Base-by-base conservation (phyloP, 2,888 invertebrate species). In the Chesias legatella region DNA sequence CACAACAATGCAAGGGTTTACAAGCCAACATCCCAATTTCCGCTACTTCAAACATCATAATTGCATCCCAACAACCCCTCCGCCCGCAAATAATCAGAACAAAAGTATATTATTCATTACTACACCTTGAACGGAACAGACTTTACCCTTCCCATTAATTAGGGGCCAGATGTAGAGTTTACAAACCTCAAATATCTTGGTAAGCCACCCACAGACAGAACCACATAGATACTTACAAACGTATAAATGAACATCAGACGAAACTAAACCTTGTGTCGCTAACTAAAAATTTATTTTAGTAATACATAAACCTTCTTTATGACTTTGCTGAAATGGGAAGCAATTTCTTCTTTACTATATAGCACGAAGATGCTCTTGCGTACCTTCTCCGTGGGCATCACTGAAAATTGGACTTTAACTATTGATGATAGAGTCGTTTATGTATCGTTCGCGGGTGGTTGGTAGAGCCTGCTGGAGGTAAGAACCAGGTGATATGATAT, bases 91-190 rank as follows among this genome's bases (percentile, higher is more conserved):
- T 66, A 73, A 69, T 66, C 70, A 65, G 62, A 74, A 68, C 78
- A 70, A 78, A 76, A 81, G 79, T 81, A 78, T 83, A 84, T 85
- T 81, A 86, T 83, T 88, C 86, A 88, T 86, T 83, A 82, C 78
- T 72, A 75, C 75, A 81, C 79, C 78, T 79, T 70, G 57, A 73
- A 67, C 65, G 63, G 63, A 66, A 65, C 70, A 70, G 67, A 78
- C 65, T 77, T 72, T 76, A 85, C 85, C 83, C 85, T 83, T 82
- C 77, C 76, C 66, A 76, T 81, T 79, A 81, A 81, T 81, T 82
- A 77, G 70, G 77, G 74, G 73, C 81, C 83, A 85, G 84, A 84
- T 86, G 86, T 80, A 78, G 81, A 80, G 75, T 79, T 66, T 72
- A 79, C 81, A 81, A 79, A 77, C 85, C 86, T 79, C 82, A 81